These are phyloP conservation scores for Ligdia adustata DNA, from an alignment of 2,888 invertebrate species.

Conservation along the genomic window DNA sequence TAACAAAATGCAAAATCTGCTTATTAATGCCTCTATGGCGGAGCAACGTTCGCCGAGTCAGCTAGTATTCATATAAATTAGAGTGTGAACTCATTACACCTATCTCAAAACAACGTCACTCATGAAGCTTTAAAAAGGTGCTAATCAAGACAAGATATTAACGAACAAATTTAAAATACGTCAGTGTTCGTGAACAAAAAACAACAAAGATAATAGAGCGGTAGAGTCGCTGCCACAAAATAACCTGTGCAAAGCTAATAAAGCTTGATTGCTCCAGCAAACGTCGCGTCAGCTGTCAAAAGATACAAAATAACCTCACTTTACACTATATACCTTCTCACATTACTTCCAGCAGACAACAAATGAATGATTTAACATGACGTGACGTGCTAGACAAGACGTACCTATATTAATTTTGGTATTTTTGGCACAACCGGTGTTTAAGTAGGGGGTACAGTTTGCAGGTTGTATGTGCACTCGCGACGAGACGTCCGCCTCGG, in stretches of 20 bases:
- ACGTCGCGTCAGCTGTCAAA: constrained; percentile 32
- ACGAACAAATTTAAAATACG: not conserved
- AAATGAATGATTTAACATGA: no score
- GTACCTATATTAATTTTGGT: constrained; percentile 39
- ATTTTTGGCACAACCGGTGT: constrained; percentile 55
- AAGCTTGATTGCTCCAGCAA: constrained; percentile 15
- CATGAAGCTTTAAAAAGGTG: no score
- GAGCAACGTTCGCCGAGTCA: no score
- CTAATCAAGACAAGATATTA: no score
- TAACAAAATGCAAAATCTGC: no score
- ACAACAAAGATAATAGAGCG: not conserved
- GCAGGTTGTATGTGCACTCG: no score
- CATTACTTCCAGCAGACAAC: constrained; percentile 19
- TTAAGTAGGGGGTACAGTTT: constrained; percentile 42
- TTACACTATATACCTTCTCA: constrained; percentile 17
- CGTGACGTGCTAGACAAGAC: not conserved
- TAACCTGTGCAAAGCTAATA: constrained; percentile 15
- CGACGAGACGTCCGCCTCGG: constrained; percentile 61
- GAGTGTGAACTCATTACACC: no score
- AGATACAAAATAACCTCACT: constrained; percentile 27
- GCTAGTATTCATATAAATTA: no score
- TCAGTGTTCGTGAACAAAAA: not conserved
- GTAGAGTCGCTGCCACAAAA: constrained; percentile 1
- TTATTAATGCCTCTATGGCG: no score
- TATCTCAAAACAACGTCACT: no score